Percentiles rank a stretch among this genome's conserved stretches.
Evolutionary conservation across 2,113 vertebrate genomes (phyloP).

Genomic region (Chlorodrepanis virens): DNA sequence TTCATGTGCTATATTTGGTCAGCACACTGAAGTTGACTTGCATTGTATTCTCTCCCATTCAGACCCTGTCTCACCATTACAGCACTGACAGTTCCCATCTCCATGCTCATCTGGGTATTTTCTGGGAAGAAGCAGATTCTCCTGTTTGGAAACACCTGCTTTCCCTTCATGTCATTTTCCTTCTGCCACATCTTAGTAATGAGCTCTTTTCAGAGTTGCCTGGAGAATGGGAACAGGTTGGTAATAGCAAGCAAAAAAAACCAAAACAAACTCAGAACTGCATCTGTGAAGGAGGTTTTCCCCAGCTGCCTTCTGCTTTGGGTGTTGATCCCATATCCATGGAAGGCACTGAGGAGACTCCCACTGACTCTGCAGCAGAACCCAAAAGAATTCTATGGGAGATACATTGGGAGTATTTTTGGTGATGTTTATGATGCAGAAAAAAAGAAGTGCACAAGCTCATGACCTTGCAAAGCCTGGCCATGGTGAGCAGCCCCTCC

Average conservation of each 20-base stretch:
- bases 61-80: neutral
- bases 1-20: neutral
- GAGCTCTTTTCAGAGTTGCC: neutral
- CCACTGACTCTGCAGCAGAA: neutral
- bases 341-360: neutral
- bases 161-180: neutral
- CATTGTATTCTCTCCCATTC: neutral
- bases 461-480: neutral
- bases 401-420: neutral
- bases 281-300: neutral
- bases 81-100: neutral
- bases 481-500: neutral
- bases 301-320: neutral
- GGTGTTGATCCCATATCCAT: neutral
- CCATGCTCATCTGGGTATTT: neutral
- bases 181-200: neutral
- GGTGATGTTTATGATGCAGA: neutral
- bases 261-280: neutral
- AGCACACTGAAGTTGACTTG: neutral
- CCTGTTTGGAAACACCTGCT: conserved; percentile 9
- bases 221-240: conserved; percentile 10
- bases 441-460: neutral
- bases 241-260: neutral
- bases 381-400: neutral
- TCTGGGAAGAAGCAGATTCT: neutral